Evolutionary conservation across 2,888 invertebrate species (phyloP).

Genomic region (Sinelater perroti): DNA sequence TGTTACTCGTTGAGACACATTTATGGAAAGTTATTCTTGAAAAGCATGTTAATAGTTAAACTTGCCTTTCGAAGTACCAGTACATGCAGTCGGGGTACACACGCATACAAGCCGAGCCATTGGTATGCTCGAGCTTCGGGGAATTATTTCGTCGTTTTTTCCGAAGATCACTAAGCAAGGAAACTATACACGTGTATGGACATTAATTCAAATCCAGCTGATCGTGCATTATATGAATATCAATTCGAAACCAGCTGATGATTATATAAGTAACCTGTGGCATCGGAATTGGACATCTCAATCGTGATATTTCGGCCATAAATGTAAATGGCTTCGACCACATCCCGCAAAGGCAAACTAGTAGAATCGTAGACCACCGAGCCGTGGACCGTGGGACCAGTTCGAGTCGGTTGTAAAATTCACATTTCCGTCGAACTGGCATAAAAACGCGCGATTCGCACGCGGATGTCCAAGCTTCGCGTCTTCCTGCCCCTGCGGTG

Average conservation of each 20-base stretch:
- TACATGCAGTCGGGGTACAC: no score
- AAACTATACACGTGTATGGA: conserved; percentile 17
- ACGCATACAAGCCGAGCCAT: no score
- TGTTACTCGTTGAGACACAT: neutral
- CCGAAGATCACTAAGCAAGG: neutral
- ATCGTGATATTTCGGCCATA: conserved; percentile 18
- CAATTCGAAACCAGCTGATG: conserved; percentile 12
- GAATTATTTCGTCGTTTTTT: no score
- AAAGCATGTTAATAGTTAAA: neutral
- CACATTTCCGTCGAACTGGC: neutral
- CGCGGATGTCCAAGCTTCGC: no score
- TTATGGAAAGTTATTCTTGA: neutral
- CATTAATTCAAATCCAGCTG: conserved; percentile 17
- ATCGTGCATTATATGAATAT: conserved; percentile 21
- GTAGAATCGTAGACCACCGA: conserved; percentile 12
- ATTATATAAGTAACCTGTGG: conserved; percentile 21
- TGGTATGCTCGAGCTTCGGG: no score
- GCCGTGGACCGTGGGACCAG: conserved; percentile 27
- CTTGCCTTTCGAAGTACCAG: neutral
- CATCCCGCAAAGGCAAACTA: neutral
- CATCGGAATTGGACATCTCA: conserved; percentile 14
- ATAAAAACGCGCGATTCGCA: no score
- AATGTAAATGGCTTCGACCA: conserved; percentile 16
- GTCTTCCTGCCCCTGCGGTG: no score
- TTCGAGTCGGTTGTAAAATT: conserved; percentile 14